phyloP scores from a whole-genome alignment of 2,113 vertebrate genomes.

The Cheirogaleus medius region DNA sequence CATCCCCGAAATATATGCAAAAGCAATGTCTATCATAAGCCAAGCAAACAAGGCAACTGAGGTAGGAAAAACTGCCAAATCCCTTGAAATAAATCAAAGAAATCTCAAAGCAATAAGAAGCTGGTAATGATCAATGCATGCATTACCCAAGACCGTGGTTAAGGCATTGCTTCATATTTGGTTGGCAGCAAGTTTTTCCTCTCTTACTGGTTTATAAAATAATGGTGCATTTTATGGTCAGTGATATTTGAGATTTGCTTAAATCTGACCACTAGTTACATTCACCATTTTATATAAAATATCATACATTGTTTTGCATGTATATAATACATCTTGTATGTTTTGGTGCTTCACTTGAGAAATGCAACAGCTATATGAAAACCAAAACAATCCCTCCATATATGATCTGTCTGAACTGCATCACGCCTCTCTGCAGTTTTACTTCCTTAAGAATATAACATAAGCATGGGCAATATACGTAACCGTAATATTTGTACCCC shows the following conservation, averaged over 20 bases:
- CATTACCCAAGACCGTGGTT: background rate
- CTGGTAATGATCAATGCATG: background rate
- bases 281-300: background rate
- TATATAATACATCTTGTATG: background rate
- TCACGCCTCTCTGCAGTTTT: background rate
- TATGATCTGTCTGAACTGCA: background rate
- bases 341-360: constrained; percentile 5
- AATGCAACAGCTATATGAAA: constrained; percentile 7
- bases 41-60: background rate
- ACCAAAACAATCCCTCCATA: background rate
- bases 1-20: background rate
- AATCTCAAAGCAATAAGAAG: background rate
- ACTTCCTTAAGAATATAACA: background rate
- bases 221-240: background rate
- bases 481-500: too few relatives aligned
- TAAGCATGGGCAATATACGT: too few relatives aligned
- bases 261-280: background rate
- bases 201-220: background rate
- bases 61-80: background rate
- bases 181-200: background rate
- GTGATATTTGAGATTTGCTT: constrained; percentile 23
- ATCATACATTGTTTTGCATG: background rate
- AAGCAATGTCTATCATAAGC: background rate
- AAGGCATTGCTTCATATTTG: background rate
- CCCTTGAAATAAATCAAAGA: constrained; percentile 17